A percentile compares a stretch with the other conserved stretches of the same genome.
Conservation (phyloP, 2,797 vertebrate species). For the Nasua narica region DNA sequence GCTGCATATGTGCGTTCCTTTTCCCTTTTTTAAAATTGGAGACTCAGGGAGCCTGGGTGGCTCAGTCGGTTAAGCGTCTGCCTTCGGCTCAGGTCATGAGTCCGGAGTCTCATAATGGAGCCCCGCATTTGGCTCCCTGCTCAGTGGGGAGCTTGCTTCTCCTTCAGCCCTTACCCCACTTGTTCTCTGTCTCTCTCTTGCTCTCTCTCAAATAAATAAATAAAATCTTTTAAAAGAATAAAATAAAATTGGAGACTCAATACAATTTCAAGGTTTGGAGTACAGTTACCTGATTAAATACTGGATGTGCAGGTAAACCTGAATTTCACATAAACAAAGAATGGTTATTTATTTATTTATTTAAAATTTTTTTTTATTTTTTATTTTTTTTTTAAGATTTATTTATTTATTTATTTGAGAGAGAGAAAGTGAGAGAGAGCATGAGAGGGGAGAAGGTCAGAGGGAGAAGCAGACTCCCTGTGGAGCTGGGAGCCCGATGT, state of each 20-base stretch:
- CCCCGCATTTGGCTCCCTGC: background rate
- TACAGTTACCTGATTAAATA: background rate
- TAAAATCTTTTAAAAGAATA: background rate
- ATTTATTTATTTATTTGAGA: no score
- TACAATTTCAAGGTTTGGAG: background rate
- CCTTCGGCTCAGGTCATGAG: background rate
- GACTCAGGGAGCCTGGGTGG: background rate
- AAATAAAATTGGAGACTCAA: background rate
- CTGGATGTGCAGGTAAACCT: conserved; percentile 27
- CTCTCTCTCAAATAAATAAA: background rate
- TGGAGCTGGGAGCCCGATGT: no score
- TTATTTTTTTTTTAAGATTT: no score
- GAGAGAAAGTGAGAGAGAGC: no score
- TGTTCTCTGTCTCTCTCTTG: no score
- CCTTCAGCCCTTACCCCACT: no score
- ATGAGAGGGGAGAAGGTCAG: no score
- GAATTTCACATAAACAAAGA: conserved; percentile 8
- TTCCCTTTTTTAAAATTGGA: background rate
- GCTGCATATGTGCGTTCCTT: background rate
- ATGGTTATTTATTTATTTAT: no score
- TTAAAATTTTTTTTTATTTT: no score
- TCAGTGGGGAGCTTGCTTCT: background rate
- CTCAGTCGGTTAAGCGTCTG: background rate
- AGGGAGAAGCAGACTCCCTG: no score
- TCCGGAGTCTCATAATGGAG: background rate